Evolutionary conservation across 2,113 vertebrate genomes (phyloP).

Genomic region (Camelus dromedarius): DNA sequence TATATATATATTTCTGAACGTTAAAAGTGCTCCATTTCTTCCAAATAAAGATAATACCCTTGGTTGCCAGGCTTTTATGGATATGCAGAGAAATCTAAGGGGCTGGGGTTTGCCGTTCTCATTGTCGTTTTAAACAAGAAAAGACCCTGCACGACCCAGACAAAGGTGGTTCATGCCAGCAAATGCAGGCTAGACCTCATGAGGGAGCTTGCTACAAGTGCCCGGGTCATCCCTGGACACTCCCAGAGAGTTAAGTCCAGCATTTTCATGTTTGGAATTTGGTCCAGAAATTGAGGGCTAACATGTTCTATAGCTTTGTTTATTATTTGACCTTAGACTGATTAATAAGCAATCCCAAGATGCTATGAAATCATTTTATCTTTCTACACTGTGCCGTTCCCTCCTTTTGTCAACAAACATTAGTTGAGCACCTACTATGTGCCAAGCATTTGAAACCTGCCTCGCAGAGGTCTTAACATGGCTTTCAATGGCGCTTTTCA

Average conservation of each 20-base stretch:
- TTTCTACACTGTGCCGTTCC: not conserved
- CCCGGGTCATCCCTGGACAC: not conserved
- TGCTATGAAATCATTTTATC: not conserved
- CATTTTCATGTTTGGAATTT: not conserved
- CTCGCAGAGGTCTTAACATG: not conserved
- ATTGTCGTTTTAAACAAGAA: constrained; percentile 71
- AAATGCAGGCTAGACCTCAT: not conserved
- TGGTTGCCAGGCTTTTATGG: constrained; percentile 84
- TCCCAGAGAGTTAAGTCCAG: not conserved
- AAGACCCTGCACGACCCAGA: constrained; percentile 64
- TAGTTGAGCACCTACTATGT: not conserved
- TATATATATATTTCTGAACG: constrained; percentile 82
- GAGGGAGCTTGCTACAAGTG: not conserved
- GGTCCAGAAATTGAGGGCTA: not conserved
- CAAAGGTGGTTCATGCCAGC: constrained; percentile 42
- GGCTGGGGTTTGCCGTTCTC: not conserved
- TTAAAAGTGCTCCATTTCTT: constrained; percentile 85
- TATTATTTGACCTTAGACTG: not conserved
- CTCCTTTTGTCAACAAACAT: not conserved
- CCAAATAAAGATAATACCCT: constrained; percentile 86
- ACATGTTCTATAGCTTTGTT: rapidly evolving
- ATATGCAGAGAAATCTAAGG: constrained; percentile 79
- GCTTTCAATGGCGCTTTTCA: not conserved
- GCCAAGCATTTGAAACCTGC: not conserved
- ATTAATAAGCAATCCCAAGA: not conserved